phyloP scores from a whole-genome alignment of 2,797 vertebrate species.

The Hydrolagus colliei region DNA sequence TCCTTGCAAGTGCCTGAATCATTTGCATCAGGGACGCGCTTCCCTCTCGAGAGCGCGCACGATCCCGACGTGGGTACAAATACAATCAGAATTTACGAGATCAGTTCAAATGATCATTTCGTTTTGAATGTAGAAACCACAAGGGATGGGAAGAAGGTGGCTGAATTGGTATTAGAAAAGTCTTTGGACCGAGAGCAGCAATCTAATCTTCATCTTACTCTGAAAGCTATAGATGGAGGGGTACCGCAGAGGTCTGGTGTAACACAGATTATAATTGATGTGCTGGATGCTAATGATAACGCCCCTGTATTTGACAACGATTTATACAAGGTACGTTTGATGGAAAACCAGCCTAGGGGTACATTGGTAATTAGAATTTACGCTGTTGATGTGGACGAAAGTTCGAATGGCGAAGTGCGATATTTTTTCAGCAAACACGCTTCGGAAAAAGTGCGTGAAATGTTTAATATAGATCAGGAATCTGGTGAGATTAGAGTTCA shows the following conservation, averaged over 20 bases:
- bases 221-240: conserved; percentile 58
- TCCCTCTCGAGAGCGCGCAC: conserved; percentile 52
- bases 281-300: conserved; percentile 48
- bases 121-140: conserved; percentile 47
- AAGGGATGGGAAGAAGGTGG: conserved; percentile 54
- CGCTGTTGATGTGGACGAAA: conserved; percentile 47
- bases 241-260: conserved; percentile 50
- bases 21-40: conserved; percentile 51
- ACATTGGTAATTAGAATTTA: conserved; percentile 40
- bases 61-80: conserved; percentile 62
- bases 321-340: conserved; percentile 38
- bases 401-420: conserved; percentile 41
- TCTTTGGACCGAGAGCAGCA: conserved; percentile 61
- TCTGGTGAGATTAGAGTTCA: conserved; percentile 43
- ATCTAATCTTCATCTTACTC: conserved; percentile 48
- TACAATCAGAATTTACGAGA: conserved; percentile 50
- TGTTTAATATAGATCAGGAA: conserved; percentile 38
- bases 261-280: conserved; percentile 46
- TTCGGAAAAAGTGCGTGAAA: background rate
- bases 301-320: conserved; percentile 42
- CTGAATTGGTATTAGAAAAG: conserved; percentile 61
- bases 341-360: conserved; percentile 38
- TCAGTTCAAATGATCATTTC: conserved; percentile 56
- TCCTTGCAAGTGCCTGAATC: conserved; percentile 58
- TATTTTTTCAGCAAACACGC: conserved; percentile 42